phyloP scores from a whole-genome alignment of 2,113 vertebrate genomes.

The Albula glossodonta region DNA sequence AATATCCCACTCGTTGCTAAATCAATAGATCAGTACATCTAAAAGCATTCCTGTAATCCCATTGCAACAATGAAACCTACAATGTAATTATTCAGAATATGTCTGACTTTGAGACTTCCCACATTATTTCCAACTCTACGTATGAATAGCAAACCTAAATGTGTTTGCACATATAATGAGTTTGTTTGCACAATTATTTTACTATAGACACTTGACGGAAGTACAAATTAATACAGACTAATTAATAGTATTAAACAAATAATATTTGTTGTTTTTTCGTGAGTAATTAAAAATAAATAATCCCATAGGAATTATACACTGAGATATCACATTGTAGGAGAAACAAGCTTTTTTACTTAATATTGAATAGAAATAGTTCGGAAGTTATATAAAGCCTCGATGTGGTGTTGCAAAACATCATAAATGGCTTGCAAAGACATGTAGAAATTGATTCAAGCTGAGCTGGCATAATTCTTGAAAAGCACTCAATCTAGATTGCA shows the following conservation, averaged over 20 bases:
- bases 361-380: conserved; percentile 72
- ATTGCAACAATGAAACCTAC: not conserved
- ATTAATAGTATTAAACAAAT: conserved; percentile 71
- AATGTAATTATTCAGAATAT: not conserved
- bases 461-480: conserved; percentile 79
- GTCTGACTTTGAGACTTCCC: not conserved
- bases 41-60: not conserved
- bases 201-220: conserved; percentile 18
- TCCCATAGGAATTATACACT: conserved; percentile 68
- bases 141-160: not conserved
- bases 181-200: not conserved
- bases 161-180: not conserved
- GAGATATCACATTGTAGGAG: conserved; percentile 63
- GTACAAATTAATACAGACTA: conserved; percentile 22
- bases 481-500: conserved; percentile 80
- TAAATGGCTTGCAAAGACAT: conserved; percentile 79
- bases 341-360: conserved; percentile 62
- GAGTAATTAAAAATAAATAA: conserved; percentile 67
- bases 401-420: conserved; percentile 75
- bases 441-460: conserved; percentile 76
- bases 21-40: conserved; percentile 19
- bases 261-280: conserved; percentile 61
- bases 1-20: conserved; percentile 28
- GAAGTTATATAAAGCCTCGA: conserved; percentile 61
- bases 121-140: not conserved